Evolutionary conservation across 53 echinoderm and acorn worm species (phyloP).

Genomic region (Temnopleurus reevesii): DNA sequence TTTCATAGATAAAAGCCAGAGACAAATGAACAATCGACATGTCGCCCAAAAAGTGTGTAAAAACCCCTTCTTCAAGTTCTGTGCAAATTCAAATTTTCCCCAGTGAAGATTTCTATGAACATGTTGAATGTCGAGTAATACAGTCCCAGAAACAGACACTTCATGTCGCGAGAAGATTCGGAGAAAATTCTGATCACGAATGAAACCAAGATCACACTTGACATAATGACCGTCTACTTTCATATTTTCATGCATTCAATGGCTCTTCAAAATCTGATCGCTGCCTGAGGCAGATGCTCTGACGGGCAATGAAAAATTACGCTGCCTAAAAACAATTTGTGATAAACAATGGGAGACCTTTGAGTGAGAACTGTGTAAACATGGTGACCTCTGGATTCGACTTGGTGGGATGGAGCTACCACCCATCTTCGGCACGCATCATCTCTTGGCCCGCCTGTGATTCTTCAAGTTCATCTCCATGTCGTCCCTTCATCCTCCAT

Average conservation of each 20-base stretch:
- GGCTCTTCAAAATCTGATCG: conserved; percentile 5
- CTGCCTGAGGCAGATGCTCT: background rate
- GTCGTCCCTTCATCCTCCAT: too few species aligned
- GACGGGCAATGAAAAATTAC: conserved; percentile 58
- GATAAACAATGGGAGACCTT: conserved; percentile 46
- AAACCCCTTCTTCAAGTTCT: too few species aligned
- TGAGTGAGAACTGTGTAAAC: conserved; percentile 38
- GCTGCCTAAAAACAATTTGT: conserved; percentile 54
- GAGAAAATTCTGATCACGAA: background rate
- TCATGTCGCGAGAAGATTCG: background rate
- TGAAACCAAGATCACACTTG: conserved; percentile 13
- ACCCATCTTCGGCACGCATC: background rate
- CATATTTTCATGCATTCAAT: background rate
- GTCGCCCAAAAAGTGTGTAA: too few species aligned
- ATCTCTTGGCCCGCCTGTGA: background rate
- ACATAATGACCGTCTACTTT: background rate
- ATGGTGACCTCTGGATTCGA: conserved; percentile 36
- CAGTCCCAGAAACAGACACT: too few species aligned
- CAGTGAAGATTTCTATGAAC: too few species aligned
- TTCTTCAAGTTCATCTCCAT: too few species aligned
- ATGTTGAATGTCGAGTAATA: too few species aligned
- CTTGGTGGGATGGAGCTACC: conserved; percentile 1
- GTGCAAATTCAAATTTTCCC: too few species aligned
- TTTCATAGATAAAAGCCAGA: too few species aligned
- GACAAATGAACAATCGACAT: too few species aligned